Evolutionary conservation across 2,797 vertebrate species (phyloP), one percentile per base, ranked within the genome.

Genomic region (Pipistrellus nathusii): DNA sequence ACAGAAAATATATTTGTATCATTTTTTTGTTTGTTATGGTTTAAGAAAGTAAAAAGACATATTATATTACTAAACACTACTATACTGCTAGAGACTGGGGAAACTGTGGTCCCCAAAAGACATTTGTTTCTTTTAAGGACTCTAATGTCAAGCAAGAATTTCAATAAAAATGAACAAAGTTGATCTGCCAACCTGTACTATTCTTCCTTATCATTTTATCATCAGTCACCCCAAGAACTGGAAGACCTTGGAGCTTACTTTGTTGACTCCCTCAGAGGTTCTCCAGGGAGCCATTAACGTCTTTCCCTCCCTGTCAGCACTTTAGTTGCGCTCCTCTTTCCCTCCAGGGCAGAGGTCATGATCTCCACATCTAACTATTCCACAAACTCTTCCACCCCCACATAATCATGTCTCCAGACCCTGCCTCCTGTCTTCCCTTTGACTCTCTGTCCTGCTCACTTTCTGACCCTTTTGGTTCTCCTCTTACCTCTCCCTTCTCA

Each of bases 91-190:
- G 35, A 66, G 59, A 88, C 12, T 80, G 20, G 78, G 57, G 75
- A 87, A 92, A 84, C 32, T n/a, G 20, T 91, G 8, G n/a, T 91
- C 64, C 71, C n/a, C 30, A 8, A 59, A 78, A 86, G 53, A 72
- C 14, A 2, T 64, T 90, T 84, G 35, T 80, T 90, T 87, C 20
- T 85, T n/a, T 82, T 32, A 85, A 94, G 73, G 30, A 72, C 35
- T 84, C 72, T 27, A 23, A 53, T 62, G 35, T 30, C 25, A 83
- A 57, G 68, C 51, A 88, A 81, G 66, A 82, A 75, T 85, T 88
- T 73, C 76, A 69, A 46, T 93, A 78, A 82, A 92, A 30, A 21
- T 41, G n/a, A 71, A 71, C 21, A 78, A 84, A 88, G 55, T 48
- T 68, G 68, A 62, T 57, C 46, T 71, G 15, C n/a, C 38, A 59